Conservation (phyloP, 2,888 invertebrate genomes). For the Oegoconia quadripuncta region DNA sequence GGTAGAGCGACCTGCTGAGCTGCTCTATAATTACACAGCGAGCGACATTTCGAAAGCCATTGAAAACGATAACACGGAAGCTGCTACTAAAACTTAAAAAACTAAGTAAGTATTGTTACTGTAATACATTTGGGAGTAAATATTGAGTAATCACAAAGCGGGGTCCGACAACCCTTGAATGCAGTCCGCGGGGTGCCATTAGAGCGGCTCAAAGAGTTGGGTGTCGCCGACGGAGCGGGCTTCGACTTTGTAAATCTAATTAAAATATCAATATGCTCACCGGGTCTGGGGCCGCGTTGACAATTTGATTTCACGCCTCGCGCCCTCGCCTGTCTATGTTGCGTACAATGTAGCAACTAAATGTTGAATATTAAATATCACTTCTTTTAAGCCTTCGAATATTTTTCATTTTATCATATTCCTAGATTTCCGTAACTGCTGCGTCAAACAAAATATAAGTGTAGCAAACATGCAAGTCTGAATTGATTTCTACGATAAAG, state of each 20-base stretch:
- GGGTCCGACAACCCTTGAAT: slow-evolving; percentile 73
- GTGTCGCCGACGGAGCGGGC: slow-evolving; percentile 53
- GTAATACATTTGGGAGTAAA: slow-evolving; percentile 78
- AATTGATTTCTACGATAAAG: slow-evolving; percentile 39
- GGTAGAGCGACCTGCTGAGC: slow-evolving; percentile 66
- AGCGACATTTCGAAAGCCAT: slow-evolving; percentile 71
- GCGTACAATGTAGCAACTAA: slow-evolving; percentile 3
- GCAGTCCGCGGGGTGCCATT: slow-evolving; percentile 75
- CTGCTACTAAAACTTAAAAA: slow-evolving; percentile 74
- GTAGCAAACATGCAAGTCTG: slow-evolving; percentile 6
- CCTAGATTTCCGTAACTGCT: background rate
- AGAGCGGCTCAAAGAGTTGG: slow-evolving; percentile 75
- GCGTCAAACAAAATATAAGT: slow-evolving; percentile 4
- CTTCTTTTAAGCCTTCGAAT: too few species aligned
- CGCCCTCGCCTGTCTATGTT: slow-evolving; percentile 38
- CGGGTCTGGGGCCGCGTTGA: slow-evolving; percentile 61
- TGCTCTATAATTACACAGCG: slow-evolving; percentile 72
- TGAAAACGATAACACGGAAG: slow-evolving; percentile 79
- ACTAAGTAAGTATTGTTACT: slow-evolving; percentile 74
- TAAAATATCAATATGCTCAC: slow-evolving; percentile 78
- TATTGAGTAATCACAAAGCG: slow-evolving; percentile 74
- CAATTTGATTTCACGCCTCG: slow-evolving; percentile 75
- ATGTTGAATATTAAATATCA: slow-evolving; percentile 15
- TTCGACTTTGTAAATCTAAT: slow-evolving; percentile 77
- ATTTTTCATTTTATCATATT: too few species aligned